These are phyloP conservation scores for Megalops atlanticus DNA, from an alignment of 2,113 vertebrate genomes.

Conservation along the genomic window DNA sequence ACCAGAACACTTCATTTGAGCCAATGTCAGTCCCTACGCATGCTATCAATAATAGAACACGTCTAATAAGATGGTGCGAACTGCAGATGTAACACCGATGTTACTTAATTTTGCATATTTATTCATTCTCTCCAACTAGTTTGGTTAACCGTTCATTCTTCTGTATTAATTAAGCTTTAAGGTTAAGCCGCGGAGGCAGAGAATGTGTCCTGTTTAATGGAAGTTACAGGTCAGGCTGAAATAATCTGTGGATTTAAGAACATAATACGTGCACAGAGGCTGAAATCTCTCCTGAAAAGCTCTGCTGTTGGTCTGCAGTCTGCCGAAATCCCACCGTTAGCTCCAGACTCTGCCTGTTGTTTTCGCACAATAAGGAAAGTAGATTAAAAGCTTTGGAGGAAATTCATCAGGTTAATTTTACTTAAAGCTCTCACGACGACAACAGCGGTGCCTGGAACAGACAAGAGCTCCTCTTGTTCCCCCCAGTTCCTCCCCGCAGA, in stretches of 20 bases:
- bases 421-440: constrained; percentile 18
- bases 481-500: background rate
- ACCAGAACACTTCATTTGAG: background rate
- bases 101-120: background rate
- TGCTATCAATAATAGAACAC: background rate
- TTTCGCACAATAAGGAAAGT: constrained; percentile 47
- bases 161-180: background rate
- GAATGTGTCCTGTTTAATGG: too few species aligned
- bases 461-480: background rate
- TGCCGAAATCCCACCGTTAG: constrained; percentile 35
- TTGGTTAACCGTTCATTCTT: background rate
- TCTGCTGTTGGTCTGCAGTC: background rate
- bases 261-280: background rate
- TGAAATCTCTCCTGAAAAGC: too few species aligned
- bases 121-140: background rate
- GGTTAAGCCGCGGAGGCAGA: background rate
- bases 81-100: too few species aligned
- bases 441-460: background rate
- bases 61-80: too few species aligned
- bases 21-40: background rate
- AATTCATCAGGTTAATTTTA: constrained; percentile 44
- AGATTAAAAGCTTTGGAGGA: constrained; percentile 48
- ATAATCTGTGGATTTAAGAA: background rate
- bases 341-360: constrained; percentile 6
- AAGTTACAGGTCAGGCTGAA: background rate